Percentiles rank a stretch among this genome's conserved stretches.
phyloP scores from a whole-genome alignment of 2,888 invertebrate species.

The Trachelus troglodyta region DNA sequence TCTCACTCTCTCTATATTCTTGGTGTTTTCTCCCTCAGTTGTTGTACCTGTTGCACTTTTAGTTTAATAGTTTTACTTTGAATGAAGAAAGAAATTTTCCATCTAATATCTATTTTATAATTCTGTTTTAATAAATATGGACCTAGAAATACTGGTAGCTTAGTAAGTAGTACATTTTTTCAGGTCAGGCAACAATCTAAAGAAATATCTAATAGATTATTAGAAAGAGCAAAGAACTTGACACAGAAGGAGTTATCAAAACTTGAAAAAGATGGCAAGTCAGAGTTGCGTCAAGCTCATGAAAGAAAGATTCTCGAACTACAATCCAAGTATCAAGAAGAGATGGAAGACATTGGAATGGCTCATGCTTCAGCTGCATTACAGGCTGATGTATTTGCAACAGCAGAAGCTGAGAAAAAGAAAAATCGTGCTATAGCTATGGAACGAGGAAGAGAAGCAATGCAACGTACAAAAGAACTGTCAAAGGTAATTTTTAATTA shows the following conservation, averaged over 20 bases:
- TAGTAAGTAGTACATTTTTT: background rate
- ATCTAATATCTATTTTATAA: background rate
- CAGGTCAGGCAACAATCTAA: constrained; percentile 75
- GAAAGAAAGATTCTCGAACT: constrained; percentile 67
- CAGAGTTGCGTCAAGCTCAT: constrained; percentile 69
- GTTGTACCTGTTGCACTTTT: background rate
- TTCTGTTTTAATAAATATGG: background rate
- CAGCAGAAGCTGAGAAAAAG: constrained; percentile 43
- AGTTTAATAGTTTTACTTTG: background rate
- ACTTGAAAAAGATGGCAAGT: constrained; percentile 67
- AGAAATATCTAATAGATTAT: constrained; percentile 70
- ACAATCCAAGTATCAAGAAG: constrained; percentile 69
- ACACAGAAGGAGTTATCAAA: constrained; percentile 68
- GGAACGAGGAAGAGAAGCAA: constrained; percentile 64
- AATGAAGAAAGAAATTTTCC: background rate
- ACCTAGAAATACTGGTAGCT: background rate
- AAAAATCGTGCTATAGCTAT: constrained; percentile 55
- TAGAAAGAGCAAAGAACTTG: constrained; percentile 70
- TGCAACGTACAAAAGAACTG: constrained; percentile 51
- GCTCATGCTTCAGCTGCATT: constrained; percentile 67
- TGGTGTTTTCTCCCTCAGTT: background rate
- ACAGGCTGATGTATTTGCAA: constrained; percentile 60
- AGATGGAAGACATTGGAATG: constrained; percentile 68
- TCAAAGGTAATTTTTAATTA: constrained; percentile 48
- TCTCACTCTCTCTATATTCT: background rate